Evolutionary conservation across 2,113 vertebrate species (phyloP), one percentile per base, ranked within the genome.

Genomic region (Bagarius yarrelli): DNA sequence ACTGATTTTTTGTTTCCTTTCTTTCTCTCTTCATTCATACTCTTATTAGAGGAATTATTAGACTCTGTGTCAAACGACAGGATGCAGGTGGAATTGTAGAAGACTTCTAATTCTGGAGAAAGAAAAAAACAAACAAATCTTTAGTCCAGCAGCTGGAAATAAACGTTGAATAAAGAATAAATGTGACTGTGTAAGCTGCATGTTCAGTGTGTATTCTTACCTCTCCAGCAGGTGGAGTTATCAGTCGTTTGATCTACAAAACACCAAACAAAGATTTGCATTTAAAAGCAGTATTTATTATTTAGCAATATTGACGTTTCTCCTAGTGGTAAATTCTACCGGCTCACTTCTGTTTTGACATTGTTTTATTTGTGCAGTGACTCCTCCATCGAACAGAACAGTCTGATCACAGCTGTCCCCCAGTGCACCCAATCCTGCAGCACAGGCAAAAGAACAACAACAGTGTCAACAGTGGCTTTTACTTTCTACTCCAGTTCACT

Each of bases 351-450:
- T n/a, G n/a, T n/a, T n/a, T n/a, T n/a, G n/a, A n/a, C n/a, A n/a
- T n/a, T n/a, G n/a, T n/a, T n/a, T n/a, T n/a, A 75, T 75, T 75
- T 75, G 53, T 57, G 53, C 72, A 8, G 72, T 75, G 9, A 59
- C 57, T 56, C 23, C 55, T 75, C 72, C 72, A 75, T 75, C 21
- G 18, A 75, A 8, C 6, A 75, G 32, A 15, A 75, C 0, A 9
- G 57, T 75, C 16, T n/a, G 4, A 0, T 57, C 0, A 23, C 72
- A 75, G 12, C 23, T 1, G 16, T 0, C 0, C 19, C 2, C 11
- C 34, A 75, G 19, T 40, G 0, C 1, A 40, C 72, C 36, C 1
- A 5, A n/a, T n/a, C n/a, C n/a, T n/a, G n/a, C n/a, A n/a, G n/a
- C n/a, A n/a, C n/a, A n/a, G n/a, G n/a, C n/a, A n/a, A n/a, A n/a